phyloP scores from a whole-genome alignment of 2,113 vertebrate genomes.

The Pandion haliaetus region DNA sequence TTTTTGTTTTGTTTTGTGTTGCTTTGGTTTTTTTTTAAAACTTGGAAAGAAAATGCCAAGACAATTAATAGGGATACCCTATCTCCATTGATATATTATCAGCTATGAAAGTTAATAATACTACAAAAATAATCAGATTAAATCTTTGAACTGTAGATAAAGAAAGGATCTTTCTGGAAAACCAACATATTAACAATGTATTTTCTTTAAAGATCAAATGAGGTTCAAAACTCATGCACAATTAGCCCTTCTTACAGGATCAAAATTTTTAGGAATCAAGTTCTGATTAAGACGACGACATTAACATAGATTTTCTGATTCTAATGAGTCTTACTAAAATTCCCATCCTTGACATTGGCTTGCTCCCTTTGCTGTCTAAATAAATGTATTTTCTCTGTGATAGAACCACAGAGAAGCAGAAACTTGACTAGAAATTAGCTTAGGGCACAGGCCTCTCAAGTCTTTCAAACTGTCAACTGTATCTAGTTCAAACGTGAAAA shows the following conservation, averaged over 20 bases:
- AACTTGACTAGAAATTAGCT: constrained; percentile 47
- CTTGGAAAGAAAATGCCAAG: not conserved
- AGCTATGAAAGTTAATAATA: not conserved
- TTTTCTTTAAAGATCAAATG: not conserved
- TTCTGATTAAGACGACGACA: not conserved
- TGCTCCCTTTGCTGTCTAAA: constrained; percentile 21
- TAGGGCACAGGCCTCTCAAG: constrained; percentile 29
- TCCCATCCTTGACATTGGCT: constrained; percentile 2
- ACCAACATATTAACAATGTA: not conserved
- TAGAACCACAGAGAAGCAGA: not conserved
- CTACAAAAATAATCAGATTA: not conserved
- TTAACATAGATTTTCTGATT: not conserved
- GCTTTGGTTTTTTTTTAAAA: not conserved
- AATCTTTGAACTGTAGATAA: not conserved
- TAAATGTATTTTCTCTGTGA: constrained; percentile 16
- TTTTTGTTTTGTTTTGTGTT: not conserved
- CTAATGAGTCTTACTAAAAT: not conserved
- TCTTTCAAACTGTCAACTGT: not conserved
- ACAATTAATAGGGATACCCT: not conserved
- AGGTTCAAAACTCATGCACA: not conserved
- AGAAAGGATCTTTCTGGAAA: not conserved
- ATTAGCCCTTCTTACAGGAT: not conserved
- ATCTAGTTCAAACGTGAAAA: constrained; percentile 8
- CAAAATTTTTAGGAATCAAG: not conserved
- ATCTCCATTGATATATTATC: not conserved